phyloP scores from a whole-genome alignment of 2,113 vertebrate genomes.

The Archilochus colubris region DNA sequence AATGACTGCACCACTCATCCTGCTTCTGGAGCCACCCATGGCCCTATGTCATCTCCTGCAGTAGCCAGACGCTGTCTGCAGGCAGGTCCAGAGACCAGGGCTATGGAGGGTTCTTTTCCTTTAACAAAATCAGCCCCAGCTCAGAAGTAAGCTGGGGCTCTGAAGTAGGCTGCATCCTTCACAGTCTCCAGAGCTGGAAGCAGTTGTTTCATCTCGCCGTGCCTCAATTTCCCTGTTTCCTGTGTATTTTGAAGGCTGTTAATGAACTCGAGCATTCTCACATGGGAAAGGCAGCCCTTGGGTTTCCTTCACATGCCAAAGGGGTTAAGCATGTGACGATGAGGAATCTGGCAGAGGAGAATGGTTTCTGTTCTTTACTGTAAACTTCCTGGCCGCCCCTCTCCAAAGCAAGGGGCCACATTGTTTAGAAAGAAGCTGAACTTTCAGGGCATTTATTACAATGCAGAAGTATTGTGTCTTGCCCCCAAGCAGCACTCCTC shows the following conservation, averaged over 20 bases:
- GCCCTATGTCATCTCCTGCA: background rate
- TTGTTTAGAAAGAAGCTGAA: background rate
- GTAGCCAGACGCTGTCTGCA: background rate
- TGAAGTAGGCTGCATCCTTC: background rate
- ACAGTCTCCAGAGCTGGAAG: constrained; percentile 31
- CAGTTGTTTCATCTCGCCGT: constrained; percentile 29
- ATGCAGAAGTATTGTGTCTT: background rate
- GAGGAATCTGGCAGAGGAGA: background rate
- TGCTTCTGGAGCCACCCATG: fast-evolving
- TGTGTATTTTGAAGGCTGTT: constrained; percentile 1
- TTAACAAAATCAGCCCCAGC: background rate
- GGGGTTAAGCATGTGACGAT: background rate
- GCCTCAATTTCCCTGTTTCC: background rate
- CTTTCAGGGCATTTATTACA: background rate
- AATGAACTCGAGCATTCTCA: background rate
- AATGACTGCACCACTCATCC: background rate
- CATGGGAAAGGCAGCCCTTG: background rate
- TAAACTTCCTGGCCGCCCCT: background rate
- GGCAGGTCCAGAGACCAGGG: fast-evolving
- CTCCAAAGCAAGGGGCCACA: background rate
- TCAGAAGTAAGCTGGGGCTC: constrained; percentile 21
- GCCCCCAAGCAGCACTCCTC: background rate
- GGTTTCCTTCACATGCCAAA: constrained; percentile 17
- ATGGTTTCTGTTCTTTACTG: background rate
- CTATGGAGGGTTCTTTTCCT: background rate